These are phyloP conservation scores for Aratinga solstitialis DNA, from an alignment of 2,797 vertebrate genomes.

Conservation along the genomic window DNA sequence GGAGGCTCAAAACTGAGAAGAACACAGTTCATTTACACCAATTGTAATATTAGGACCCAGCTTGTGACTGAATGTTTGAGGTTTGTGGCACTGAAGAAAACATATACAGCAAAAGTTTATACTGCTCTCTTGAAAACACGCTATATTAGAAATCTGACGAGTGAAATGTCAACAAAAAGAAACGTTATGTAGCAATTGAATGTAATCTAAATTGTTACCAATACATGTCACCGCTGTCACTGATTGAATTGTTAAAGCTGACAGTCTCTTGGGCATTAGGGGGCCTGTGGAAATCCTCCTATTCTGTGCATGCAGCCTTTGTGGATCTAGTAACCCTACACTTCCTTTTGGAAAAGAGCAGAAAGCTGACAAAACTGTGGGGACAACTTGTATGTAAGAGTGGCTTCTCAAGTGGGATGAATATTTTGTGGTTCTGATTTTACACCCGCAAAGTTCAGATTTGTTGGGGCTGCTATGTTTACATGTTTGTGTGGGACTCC, in stretches of 20 bases:
- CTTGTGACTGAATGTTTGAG: not conserved
- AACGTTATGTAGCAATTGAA: not conserved
- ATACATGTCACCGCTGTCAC: not conserved
- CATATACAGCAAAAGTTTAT: not conserved
- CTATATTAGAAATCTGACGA: not conserved
- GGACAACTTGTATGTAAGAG: not conserved
- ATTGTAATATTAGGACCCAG: not conserved
- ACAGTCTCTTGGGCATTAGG: not conserved
- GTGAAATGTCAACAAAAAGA: not conserved
- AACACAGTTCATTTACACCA: not conserved
- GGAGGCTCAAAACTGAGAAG: not conserved
- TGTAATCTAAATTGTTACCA: not conserved
- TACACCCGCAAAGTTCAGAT: not conserved
- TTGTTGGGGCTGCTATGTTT: not conserved
- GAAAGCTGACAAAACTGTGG: not conserved
- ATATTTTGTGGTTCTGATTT: not conserved
- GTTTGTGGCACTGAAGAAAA: not conserved
- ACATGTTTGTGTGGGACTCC: not conserved
- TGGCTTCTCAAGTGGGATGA: not conserved
- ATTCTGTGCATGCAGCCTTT: not conserved
- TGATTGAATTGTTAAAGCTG: not conserved
- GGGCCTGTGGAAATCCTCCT: not conserved
- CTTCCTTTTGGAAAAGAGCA: not conserved
- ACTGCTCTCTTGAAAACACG: not conserved
- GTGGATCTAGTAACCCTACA: not conserved